These are phyloP conservation scores for Frankliniella intonsa DNA, from an alignment of 2,888 invertebrate species.

Conservation along the genomic window DNA sequence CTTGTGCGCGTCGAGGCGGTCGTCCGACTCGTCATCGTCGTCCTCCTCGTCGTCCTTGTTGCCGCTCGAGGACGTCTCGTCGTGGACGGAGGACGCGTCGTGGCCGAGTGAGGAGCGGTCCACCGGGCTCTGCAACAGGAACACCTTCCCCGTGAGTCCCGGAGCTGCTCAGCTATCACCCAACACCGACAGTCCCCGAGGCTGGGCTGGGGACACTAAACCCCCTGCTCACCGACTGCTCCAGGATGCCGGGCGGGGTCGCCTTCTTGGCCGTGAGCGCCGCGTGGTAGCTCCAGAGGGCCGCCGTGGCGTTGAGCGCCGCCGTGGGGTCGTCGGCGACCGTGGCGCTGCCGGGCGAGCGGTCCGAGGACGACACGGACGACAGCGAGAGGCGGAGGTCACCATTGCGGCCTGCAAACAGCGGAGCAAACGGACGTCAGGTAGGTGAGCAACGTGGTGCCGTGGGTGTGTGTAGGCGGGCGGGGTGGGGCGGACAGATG, in stretches of 20 bases:
- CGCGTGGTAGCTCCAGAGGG: slow-evolving; percentile 39
- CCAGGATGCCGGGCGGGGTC: slow-evolving; percentile 6
- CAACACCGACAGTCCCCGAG: slow-evolving; percentile 37
- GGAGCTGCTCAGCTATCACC: too few species aligned
- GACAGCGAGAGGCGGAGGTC: slow-evolving; percentile 39
- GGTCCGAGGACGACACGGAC: slow-evolving; percentile 43
- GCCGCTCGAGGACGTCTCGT: slow-evolving; percentile 84
- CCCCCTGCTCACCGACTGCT: neutral
- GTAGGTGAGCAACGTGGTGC: neutral
- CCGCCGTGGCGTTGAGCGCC: slow-evolving; percentile 44
- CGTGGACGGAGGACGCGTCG: slow-evolving; percentile 66
- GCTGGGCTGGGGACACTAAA: too few species aligned
- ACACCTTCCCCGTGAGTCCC: neutral
- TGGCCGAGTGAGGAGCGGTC: slow-evolving; percentile 49
- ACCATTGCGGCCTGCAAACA: slow-evolving; percentile 40
- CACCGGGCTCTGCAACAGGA: slow-evolving; percentile 59
- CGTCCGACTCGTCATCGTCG: slow-evolving; percentile 88
- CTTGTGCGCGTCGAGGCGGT: slow-evolving; percentile 80
- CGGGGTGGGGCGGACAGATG: too few species aligned
- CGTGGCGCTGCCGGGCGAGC: slow-evolving; percentile 35
- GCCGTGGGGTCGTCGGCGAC: slow-evolving; percentile 32
- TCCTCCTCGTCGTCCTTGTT: slow-evolving; percentile 80
- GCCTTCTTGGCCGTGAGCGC: slow-evolving; percentile 32
- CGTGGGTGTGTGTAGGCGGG: neutral
- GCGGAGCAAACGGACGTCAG: too few species aligned